Base-by-base conservation (phyloP, 2,797 vertebrate species). In the Sebastes oblongus region DNA sequence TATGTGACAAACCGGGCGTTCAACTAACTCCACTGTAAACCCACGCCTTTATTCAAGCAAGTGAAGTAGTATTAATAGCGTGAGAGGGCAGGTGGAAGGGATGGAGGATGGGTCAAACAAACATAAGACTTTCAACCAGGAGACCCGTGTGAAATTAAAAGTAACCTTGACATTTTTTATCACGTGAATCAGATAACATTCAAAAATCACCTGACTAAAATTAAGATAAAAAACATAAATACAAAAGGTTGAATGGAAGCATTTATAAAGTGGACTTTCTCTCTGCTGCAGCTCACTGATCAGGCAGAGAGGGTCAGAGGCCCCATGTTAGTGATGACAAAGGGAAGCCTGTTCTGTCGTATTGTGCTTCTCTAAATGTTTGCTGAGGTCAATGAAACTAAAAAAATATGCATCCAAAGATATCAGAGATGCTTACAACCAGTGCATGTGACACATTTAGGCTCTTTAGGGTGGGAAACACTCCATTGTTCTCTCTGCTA, bases 291-390 rank as follows among this genome's bases (percentile, higher is more conserved):
- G 85, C 75, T 86, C 81, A 86, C 8, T 86, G 86, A 77, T 82
- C 79, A 79, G 58, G 42, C 58, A 81, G 66, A 78, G 78, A 59
- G 68, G 50, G 60, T 59, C 65, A 73, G 90, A 92, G 93, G 92
- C 91, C 92, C 91, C 80, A 3, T 39, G 65, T 32, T 55, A 64
- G 36, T 46, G 77, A 71, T 76, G 82, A 94, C 92, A 94, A 93
- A 93, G 90, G 66, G 75, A 78, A 2, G 83, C 46, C 82, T 94
- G 92, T 94, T 92, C 87, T 86, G 82, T 77, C 81, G 75, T 68
- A 39, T 74, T 82, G 84, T 75, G 81, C 77, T 77, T 72, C 78
- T 80, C 64, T 85, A 83, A 86, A 84, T 78, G 82, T 88, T 86
- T 86, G 75, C 16, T 82, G 87, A 87, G 87, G 78, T 81, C 78